These are phyloP conservation scores for Vireo griseus DNA, from an alignment of 2,797 vertebrate genomes.

Conservation along the genomic window DNA sequence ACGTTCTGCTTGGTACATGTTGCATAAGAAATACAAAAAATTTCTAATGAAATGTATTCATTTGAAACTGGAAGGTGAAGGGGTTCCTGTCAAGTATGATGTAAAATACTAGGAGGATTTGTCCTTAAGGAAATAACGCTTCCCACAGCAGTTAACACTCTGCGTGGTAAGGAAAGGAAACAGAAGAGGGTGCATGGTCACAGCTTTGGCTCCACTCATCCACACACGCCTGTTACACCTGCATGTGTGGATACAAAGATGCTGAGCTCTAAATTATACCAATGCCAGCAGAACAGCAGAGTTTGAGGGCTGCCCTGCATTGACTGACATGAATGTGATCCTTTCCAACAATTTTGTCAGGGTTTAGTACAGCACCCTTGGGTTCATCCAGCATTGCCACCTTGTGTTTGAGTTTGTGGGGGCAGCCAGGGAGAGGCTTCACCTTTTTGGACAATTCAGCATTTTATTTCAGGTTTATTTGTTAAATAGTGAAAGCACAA, in stretches of 20 bases:
- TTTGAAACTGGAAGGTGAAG: background rate
- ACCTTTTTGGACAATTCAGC: background rate
- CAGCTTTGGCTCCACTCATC: background rate
- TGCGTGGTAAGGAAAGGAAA: background rate
- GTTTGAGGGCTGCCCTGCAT: background rate
- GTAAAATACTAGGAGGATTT: background rate
- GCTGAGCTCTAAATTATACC: background rate
- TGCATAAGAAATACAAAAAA: background rate
- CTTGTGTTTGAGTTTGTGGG: background rate
- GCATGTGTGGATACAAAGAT: background rate
- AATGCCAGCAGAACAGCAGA: background rate
- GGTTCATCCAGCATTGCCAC: background rate
- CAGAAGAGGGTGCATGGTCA: background rate
- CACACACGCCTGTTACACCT: background rate
- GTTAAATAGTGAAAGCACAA: background rate
- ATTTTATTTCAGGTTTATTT: background rate
- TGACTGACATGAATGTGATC: rapidly evolving
- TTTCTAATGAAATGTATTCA: background rate
- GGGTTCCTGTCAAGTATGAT: background rate
- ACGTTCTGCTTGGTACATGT: background rate
- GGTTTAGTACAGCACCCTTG: background rate
- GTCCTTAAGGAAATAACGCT: slow-evolving; percentile 22
- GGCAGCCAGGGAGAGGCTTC: background rate
- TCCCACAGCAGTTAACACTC: background rate
- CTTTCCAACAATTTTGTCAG: background rate